Conservation (phyloP, 1,140 invertebrate species). For the Anagrus nilaparvatae region DNA sequence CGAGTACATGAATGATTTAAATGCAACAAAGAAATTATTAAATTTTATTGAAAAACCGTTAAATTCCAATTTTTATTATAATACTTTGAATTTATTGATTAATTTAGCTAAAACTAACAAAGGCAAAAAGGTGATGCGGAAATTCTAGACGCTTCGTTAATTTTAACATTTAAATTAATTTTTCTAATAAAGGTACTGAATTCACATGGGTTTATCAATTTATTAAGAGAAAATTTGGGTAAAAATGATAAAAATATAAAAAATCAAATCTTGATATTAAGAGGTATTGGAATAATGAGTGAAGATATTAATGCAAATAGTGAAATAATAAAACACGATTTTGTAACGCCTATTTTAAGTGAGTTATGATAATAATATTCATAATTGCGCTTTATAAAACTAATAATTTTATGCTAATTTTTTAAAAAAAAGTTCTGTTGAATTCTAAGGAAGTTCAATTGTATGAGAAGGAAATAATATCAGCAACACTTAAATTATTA, state of each 20-base stretch:
- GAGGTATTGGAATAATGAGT: conserved; percentile 27
- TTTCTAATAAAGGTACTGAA: conserved; percentile 20
- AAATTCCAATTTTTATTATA: conserved; percentile 8
- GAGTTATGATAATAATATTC: no score
- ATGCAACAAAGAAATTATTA: conserved; percentile 22
- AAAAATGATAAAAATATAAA: no score
- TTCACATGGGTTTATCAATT: conserved; percentile 19
- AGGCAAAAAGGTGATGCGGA: conserved; percentile 29
- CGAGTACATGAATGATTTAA: conserved; percentile 21
- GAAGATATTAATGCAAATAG: conserved; percentile 20
- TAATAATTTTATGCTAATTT: no score
- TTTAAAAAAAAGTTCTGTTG: no score
- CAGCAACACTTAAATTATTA: no score
- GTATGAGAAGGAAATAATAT: no score
- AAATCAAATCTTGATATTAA: no score
- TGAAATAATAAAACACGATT: conserved; percentile 20
- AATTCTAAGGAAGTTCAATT: no score
- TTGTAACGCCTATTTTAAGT: conserved; percentile 22
- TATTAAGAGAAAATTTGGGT: no score
- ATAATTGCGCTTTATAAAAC: no score
- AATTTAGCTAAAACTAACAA: conserved; percentile 17
- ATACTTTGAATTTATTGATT: conserved; percentile 22
- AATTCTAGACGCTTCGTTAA: no score
- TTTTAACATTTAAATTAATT: conserved; percentile 8
- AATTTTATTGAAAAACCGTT: conserved; percentile 21